Evolutionary conservation across 1,140 invertebrate species (phyloP).

Genomic region (Hirudo medicinalis): DNA sequence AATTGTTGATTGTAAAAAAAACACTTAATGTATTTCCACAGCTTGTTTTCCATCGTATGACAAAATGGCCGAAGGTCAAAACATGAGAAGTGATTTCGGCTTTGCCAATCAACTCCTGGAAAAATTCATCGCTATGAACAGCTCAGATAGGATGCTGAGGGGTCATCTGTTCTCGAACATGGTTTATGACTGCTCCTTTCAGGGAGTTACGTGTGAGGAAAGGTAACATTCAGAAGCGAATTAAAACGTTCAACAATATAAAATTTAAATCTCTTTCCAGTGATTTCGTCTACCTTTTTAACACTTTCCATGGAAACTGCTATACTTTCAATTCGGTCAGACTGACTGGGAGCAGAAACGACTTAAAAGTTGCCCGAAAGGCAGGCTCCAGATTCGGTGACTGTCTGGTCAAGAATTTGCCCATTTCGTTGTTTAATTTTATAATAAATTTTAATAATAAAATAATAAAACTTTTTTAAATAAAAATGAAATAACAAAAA

Average conservation of each 20-base stretch:
- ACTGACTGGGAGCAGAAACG: not conserved
- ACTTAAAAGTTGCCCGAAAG: slow-evolving; percentile 5
- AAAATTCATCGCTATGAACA: not conserved
- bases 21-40: not conserved
- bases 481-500: no score
- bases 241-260: not conserved
- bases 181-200: not conserved
- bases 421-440: no score
- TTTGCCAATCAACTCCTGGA: not conserved
- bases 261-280: not conserved
- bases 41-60: not conserved
- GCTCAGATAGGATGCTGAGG: not conserved
- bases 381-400: not conserved
- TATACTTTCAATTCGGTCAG: slow-evolving; percentile 13
- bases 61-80: not conserved
- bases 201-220: not conserved
- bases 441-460: no score
- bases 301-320: slow-evolving; percentile 10
- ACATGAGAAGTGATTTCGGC: not conserved
- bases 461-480: no score
- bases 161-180: not conserved
- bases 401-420: not conserved
- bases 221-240: not conserved
- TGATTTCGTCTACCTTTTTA: slow-evolving; percentile 6
- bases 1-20: not conserved